phyloP scores from a whole-genome alignment of 2,888 invertebrate genomes.

The Xestia sexstrigata region DNA sequence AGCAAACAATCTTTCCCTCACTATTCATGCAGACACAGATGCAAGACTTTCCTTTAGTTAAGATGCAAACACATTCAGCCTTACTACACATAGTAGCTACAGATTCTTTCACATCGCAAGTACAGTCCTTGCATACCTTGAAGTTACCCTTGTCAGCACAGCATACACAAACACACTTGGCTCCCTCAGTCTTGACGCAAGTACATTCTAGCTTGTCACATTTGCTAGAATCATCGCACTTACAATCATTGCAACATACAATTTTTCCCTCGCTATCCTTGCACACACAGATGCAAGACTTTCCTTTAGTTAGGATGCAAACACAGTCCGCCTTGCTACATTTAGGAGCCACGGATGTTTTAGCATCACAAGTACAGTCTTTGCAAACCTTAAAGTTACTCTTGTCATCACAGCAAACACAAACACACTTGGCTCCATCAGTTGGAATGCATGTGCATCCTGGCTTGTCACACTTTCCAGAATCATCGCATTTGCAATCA shows the following conservation, averaged over 20 bases:
- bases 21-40: conserved; percentile 53
- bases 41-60: conserved; percentile 55
- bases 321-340: conserved; percentile 35
- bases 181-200: conserved; percentile 62
- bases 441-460: conserved; percentile 60
- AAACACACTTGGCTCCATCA: conserved; percentile 58
- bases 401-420: conserved; percentile 22
- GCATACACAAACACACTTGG: conserved; percentile 52
- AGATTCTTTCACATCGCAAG: conserved; percentile 2
- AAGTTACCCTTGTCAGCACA: conserved; percentile 37
- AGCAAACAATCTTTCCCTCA: conserved; percentile 32
- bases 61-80: conserved; percentile 68
- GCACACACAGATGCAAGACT: conserved; percentile 51
- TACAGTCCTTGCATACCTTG: conserved; percentile 42
- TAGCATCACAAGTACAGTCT: conserved; percentile 57
- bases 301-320: conserved; percentile 67
- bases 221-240: conserved; percentile 49
- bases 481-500: conserved; percentile 57
- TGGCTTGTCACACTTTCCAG: conserved; percentile 60
- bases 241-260: conserved; percentile 63
- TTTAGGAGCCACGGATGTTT: conserved; percentile 11
- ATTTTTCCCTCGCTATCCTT: conserved; percentile 31
- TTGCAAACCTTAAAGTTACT: conserved; percentile 14
- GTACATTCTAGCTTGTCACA: conserved; percentile 13
- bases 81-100: conserved; percentile 44